These are phyloP conservation scores for Chloromyia formosa DNA, from an alignment of 2,888 invertebrate genomes.

Conservation along the genomic window DNA sequence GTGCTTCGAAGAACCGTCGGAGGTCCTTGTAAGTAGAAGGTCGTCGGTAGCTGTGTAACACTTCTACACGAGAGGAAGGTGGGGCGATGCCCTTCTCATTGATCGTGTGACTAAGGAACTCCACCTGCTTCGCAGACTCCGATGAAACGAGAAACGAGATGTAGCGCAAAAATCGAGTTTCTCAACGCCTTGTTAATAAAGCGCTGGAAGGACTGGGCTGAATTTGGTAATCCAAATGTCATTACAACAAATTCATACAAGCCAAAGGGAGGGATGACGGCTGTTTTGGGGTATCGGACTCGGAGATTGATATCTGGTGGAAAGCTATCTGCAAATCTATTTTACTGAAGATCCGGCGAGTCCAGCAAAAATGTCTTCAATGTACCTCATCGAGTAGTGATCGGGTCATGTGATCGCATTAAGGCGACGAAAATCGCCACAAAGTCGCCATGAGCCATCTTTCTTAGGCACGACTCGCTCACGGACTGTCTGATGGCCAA, in stretches of 20 bases:
- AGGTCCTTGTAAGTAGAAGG: neutral
- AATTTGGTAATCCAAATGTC: neutral
- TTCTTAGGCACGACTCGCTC: constrained; percentile 58
- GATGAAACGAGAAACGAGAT: neutral
- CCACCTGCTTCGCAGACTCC: neutral
- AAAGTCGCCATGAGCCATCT: constrained; percentile 54
- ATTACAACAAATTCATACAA: neutral
- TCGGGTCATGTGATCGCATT: neutral
- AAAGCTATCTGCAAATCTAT: constrained; percentile 1
- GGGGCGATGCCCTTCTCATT: neutral
- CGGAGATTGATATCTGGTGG: too few relatives aligned
- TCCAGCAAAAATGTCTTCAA: neutral
- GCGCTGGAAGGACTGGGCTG: neutral
- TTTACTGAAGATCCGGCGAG: neutral
- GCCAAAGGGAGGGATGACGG: neutral
- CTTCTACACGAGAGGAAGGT: neutral
- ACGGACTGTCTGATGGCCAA: constrained; percentile 59
- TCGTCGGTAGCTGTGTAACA: neutral
- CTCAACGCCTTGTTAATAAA: neutral
- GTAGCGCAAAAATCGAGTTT: neutral
- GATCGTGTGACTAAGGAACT: neutral
- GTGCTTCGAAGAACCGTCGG: neutral
- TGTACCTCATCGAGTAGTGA: neutral
- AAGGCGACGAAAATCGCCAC: neutral
- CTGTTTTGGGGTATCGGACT: constrained; percentile 16